Evolutionary conservation across 2,888 invertebrate genomes (phyloP), one percentile per base, ranked within the genome.

Genomic region (Eulithis prunata): DNA sequence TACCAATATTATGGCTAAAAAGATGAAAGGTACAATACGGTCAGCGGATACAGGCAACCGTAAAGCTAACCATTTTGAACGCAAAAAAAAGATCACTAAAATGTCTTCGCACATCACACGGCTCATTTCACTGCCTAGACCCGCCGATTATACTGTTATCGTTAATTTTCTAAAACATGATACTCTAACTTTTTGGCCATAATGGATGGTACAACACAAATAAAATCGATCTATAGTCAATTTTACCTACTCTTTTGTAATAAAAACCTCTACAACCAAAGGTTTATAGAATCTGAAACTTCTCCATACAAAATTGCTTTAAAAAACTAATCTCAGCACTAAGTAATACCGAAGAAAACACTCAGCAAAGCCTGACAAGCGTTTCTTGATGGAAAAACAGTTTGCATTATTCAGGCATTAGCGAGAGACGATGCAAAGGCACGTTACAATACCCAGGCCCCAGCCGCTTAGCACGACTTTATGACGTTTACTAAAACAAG

Each of bases 371-470:
- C 41, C 55, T 49, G 57, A 61, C 57, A 58, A 45, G 58, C 53
- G 66, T 51, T 55, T 59, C 62, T 63, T 60, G 67, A 69, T 71
- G 68, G 60, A 71, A 68, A 68, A 66, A 63, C 72, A 74, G 68
- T 70, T 70, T 77, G 72, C 78, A 79, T 81, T 80, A 80, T 80
- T 77, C 78, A 75, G 67, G 64, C 75, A 75, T 79, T 79, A 73
- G 53, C 65, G 60, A 38, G 54, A 14, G 51, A 38, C 41, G 62
- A 71, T 73, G 73, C 70, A 70, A 60, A 57, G 69, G 65, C 73
- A 75, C 71, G 74, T 52, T 43, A 59, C 36, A 46, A 13, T 38
- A 47, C 13, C 13, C 13, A 49, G 54, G 14, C 4, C 47, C 32
- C 41, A 8, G 41, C 41, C 41, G 8, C 12, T 36, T 28, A 59